These are phyloP conservation scores for Tolypeutes matacus DNA, from an alignment of 2,797 vertebrate genomes.

Conservation along the genomic window DNA sequence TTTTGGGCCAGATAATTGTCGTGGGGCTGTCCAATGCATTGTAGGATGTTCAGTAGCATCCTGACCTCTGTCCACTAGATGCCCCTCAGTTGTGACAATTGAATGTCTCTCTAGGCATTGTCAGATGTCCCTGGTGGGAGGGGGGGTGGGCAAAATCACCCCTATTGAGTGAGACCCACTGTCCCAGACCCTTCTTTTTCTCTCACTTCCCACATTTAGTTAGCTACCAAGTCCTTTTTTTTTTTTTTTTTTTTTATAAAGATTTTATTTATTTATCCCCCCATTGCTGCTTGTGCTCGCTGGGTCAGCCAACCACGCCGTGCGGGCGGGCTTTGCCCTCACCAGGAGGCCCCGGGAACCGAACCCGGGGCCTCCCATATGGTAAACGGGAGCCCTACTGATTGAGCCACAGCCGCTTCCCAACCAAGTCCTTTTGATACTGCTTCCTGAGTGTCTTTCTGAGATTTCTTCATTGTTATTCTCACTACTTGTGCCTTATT, in stretches of 20 bases:
- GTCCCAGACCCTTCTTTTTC: background rate
- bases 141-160: background rate
- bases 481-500: background rate
- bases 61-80: background rate
- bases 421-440: background rate
- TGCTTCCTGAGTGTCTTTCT: background rate
- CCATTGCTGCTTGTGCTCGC: too few species aligned
- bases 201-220: background rate
- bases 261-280: too few species aligned
- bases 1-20: background rate
- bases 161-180: background rate
- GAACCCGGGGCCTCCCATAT: too few species aligned
- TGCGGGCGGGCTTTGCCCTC: too few species aligned
- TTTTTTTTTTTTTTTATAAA: too few species aligned
- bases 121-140: background rate
- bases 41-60: background rate
- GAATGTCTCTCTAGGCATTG: background rate
- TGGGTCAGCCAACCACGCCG: too few species aligned
- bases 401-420: too few species aligned
- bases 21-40: background rate
- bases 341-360: too few species aligned
- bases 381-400: too few species aligned
- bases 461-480: slow-evolving; percentile 3
- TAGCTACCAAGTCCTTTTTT: background rate
- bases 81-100: background rate